Base-by-base conservation (phyloP, 92 coral and sea anemone genomes). In the Bergia puertoricense region DNA sequence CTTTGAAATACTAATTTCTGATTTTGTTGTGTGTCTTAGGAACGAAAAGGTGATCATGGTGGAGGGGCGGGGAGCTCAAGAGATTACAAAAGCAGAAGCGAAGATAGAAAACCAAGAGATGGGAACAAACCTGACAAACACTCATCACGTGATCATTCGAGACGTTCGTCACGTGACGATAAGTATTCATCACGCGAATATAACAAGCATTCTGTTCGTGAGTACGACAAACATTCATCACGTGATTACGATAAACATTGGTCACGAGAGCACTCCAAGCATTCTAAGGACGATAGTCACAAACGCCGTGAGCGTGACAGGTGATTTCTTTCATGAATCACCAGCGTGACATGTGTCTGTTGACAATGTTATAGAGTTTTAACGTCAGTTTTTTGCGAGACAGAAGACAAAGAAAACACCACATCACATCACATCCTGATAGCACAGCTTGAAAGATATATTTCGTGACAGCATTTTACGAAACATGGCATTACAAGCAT, bases 161-260 rank as follows among this genome's bases (percentile, higher is more conserved):
- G 67, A 38, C 36, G 72, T 20, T 30, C 66, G 65, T 84, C 87
- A 71, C 87, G 87, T 72, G 68, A 72, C 43, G 67, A 84, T 68
- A 71, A 56, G 30, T 68, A 84, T 15, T 66, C 86, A 1, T 82
- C 76, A 43, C 75, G 75, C 23, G 86, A 81, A 50, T 18, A 41
- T 79, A 39, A 69, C 76, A 67, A 67, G 22, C 59, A 42, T 67
- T 82, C 86, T 1, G 8, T 30, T 2, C 86, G 86, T 82, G 68
- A 84, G 59, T 46, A 69, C 20, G 87, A 84, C 48, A 84, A 50
- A 48, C 87, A 30, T 39, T 72, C 87, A 18, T 84, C 79, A 30
- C 79, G 87, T 84, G 87, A 69, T 46, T 48, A 71, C 18, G 87
- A 84, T 74, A 84, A 67, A 37, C 87, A 71, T 56, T 71, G 67